Evolutionary conservation across 2,888 invertebrate genomes (phyloP).

Genomic region (Machimus rusticus): DNA sequence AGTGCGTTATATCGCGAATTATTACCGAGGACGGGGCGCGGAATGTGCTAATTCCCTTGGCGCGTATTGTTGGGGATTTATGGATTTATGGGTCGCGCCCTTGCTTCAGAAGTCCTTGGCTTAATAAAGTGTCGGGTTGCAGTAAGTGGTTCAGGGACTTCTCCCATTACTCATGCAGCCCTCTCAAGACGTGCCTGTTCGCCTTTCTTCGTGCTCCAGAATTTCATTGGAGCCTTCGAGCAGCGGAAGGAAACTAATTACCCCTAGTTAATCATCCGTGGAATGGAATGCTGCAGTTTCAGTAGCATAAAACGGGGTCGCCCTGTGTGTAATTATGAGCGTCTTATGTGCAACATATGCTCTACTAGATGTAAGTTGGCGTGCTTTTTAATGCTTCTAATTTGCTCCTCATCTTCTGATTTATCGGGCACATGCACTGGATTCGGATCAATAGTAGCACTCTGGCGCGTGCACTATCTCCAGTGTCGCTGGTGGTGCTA

Average conservation of each 20-base stretch:
- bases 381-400: neutral
- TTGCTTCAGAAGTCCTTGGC: neutral
- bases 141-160: neutral
- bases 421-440: neutral
- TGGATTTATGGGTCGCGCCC: neutral
- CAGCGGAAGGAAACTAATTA: neutral
- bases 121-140: neutral
- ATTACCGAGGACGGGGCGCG: neutral
- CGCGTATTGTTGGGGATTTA: neutral
- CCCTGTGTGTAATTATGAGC: neutral
- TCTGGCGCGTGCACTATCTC: neutral
- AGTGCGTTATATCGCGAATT: neutral
- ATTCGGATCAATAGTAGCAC: neutral
- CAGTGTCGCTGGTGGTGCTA: neutral
- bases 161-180: neutral
- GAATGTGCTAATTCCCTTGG: neutral
- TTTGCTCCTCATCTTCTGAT: neutral
- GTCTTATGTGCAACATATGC: neutral
- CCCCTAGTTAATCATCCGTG: neutral
- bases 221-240: neutral
- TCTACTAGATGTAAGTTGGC: neutral
- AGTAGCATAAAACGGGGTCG: neutral
- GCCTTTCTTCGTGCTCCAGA: neutral
- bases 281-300: neutral
- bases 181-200: neutral